Base-by-base conservation (phyloP, 2,113 vertebrate genomes). In the Apteryx mantelli region DNA sequence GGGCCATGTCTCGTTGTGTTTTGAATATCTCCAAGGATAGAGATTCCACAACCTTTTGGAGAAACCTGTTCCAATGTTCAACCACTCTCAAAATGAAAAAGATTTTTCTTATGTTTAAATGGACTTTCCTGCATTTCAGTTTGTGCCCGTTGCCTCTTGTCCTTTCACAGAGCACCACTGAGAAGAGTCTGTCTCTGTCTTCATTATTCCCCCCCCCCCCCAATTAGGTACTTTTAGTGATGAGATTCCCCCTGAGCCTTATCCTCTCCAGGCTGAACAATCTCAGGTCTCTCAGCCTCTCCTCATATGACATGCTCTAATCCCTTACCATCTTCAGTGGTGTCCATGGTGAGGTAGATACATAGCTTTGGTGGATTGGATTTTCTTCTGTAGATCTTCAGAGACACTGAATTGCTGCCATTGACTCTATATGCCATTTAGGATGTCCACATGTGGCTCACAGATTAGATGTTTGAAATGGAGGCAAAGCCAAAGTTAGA, bases 141-240 rank as follows among this genome's bases (percentile, higher is more conserved):
- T 91, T 61, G 70, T 70, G 16, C 3, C 40, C 1, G 15, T 40
- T 0, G 42, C 84, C 0, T 0, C 42, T 87, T 32, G 26, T 87
- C 11, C 30, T 74, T 24, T 60, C n/a, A 69, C 18, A 46, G 63
- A 36, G 4, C 5, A 36, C 1, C 1, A 44, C 5, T 28, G n/a
- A 73, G 14, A 44, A 48, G 12, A 26, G 4, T 55, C 26, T 73
- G 56, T 1, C 18, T 63, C 46, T 77, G 26, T 38, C 9, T 11
- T 86, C 8, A 71, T 66, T 86, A 11, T 3, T 64, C 2, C 0
- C 15, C 0, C 15, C 13, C 4, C 0, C 0, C 15, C 13, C 4
- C 0, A 0, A 22, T 75, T 19, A 52, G 7, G 4, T 94, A 21
- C 52, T 87, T 81, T 36, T 42, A n/a, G 20, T 21, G 7, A 5